Evolutionary conservation across 2,113 vertebrate species (phyloP), one percentile per base, ranked within the genome.

Genomic region (Puma concolor): DNA sequence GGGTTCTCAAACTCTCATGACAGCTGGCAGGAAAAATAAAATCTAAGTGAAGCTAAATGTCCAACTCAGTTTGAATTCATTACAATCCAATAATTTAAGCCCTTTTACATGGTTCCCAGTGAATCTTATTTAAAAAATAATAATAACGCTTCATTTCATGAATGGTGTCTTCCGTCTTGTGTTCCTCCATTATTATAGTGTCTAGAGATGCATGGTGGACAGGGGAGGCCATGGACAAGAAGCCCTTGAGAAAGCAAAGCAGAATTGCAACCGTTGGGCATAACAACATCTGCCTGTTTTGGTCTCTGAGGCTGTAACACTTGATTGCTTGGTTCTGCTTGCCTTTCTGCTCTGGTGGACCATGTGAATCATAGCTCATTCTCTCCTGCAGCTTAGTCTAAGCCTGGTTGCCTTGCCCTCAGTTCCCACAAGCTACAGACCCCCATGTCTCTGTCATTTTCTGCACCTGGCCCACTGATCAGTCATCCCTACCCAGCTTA

Each of bases 1-100:
- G 67, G 54, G 86, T 66, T 97, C 64, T 98, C 81, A 88, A 91
- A 97, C 15, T 89, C 17, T 94, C 44, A 66, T 79, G 52, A 95
- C 66, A 6, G 5, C 77, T 95, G 17, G 77, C 63, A 94, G 63
- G 60, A 33, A 93, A 96, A 95, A 96, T 19, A 79, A 67, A 82
- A 88, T 81, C 54, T 52, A 82, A 87, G 74, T 11, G 14, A 95
- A 91, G 76, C 17, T 38, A 95, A 93, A 64, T 84, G 25, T 63
- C 74, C 44, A 74, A 72, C 93, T 97, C 9, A 60, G 12, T 63
- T 83, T 91, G 76, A 69, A 1, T 63, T 90, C 21, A 69, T 80
- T 81, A 48, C 44, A 79, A 4, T 83, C 94, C 52, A 82, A 66
- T 69, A n/a, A 69, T 85, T 52, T 89, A 97, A 94, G 16, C 2